Evolutionary conservation across 2,888 invertebrate species (phyloP), one percentile per base, ranked within the genome.

Genomic region (Nomada goodeniana): DNA sequence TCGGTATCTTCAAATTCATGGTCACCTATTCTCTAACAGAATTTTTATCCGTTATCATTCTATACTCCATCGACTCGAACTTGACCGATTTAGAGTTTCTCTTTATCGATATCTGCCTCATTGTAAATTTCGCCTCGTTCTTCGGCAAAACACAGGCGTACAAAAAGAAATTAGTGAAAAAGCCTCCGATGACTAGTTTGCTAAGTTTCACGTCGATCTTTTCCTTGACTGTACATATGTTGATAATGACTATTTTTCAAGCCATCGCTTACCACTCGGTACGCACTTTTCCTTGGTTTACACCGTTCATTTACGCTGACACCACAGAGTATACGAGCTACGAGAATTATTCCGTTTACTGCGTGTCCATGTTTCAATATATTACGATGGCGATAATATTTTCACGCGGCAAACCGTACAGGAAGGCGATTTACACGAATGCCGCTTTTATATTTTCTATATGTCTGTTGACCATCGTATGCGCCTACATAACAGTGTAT

Each of bases 1-100:
- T 98, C 94, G 97, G 98, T 5, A 96, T 98, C 76, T 98, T 98
- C 94, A 98, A 98, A 92, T 98, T 97, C 94, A 98, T 98, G 97
- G 97, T 98, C 75, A 95, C 97, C 87, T 98, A 98, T 94, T 98
- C 98, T 76, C 95, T 98, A 55, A 98, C 98, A 71, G 98, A 98
- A 94, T 98, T 98, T 94, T 95, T 96, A 89, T 96, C 97, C 9
- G 96, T 98, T 20, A 95, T 98, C 53, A 96, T 98, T 82, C 95
- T 98, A 1, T 98, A 98, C 91, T 94, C 95, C 13, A 96, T 96
- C 90, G 95, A 96, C 84, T 94, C 94, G 20, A 96, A 96, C 90
- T 90, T 96, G 74, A 95, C 95, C 2, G 96, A 96, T 82, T 90
- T 95, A 61, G 95, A 96, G 89, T 96, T 96, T 90, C 93, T 96